Base-by-base conservation (phyloP, 2,797 vertebrate species). In the Myotis planiceps region DNA sequence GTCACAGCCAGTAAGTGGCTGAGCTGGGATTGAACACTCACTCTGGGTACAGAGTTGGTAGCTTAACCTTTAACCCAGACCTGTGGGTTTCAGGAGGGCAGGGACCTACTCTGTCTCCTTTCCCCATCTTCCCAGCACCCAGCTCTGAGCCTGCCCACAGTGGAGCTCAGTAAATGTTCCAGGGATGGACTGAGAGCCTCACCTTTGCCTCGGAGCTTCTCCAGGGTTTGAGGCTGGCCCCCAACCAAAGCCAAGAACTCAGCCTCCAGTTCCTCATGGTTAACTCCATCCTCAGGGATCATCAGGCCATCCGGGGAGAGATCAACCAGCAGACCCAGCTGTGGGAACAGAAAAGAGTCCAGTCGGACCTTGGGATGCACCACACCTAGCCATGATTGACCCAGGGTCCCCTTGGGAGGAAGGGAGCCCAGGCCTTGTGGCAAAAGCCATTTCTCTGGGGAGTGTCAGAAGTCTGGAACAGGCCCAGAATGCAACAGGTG, bases 311-410 rank as follows among this genome's bases (percentile, higher is more conserved):
- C 99, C 0, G 99, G 99, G 85, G 98, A 98, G 78, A 99, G 98
- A 93, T 99, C 99, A 68, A 99, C 98, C 80, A 99, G 99, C 97
- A 99, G 98, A 16, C 99, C 99, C 98, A 99, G 98, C 99, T 99
- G 78, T 9, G 55, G 81, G 85, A 65, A 91, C 1, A 96, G 68
- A 1, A 60, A 66, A 66, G 16, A 63, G 47, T 82, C 63, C 58
- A 16, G 32, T 91, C 27, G 94, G 80, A 72, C 9, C 9, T 69
- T 21, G 14, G 60, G 19, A 23, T 14, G 66, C 1, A 47, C 29
- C 74, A 18, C 32, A 8, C 8, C 12, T 53, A 34, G 51, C 68
- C 45, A 66, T 2, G 29, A 82, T 2, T 12, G 25, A 65, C 5
- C 14, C 63, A 37, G 58, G 85, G 53, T 53, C 3, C 32, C 14